Evolutionary conservation across 2,888 invertebrate species (phyloP), one percentile per base, ranked within the genome.

Genomic region (Tryphoninae sp.): DNA sequence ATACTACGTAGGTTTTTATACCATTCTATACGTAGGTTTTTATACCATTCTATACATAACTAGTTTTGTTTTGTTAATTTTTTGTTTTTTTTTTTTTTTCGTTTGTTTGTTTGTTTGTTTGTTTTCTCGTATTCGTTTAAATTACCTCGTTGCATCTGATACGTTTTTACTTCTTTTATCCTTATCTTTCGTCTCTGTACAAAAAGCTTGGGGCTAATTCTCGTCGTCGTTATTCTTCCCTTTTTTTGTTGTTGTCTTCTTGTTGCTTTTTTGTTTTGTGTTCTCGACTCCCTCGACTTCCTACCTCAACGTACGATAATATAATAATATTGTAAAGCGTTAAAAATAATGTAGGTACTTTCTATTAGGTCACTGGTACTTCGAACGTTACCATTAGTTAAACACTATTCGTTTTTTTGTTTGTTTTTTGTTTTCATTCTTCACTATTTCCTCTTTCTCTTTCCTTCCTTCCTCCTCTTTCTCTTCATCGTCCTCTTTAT

Each of bases 311-410:
- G 53, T 80, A 82, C 69, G 80, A 74, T 69, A 74, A 64, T 64
- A 81, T 78, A 79, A 83, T 81, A 69, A 80, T 77, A 80, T 84
- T 85, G 85, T 86, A 85, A 89, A 89, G 87, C 86, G 84, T 83
- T 86, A 87, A 86, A 86, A 87, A 86, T 86, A 87, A 86, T 86
- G 80, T 87, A 86, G 86, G 85, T 88, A 84, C 81, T 86, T 84
- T 83, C 83, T 86, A 86, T 88, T 88, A 88, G 88, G 87, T 88
- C 88, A 87, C 85, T 86, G 87, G 86, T 89, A 89, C 83, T 83
- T 85, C 84, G 84, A 85, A 86, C 81, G 83, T 84, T 85, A 84
- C 85, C 85, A 86, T 80, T 80, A 86, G 33, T 81, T 72, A 83
- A 72, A 72, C 75, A 45, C 75, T 81, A 75, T 71, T 68, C 64